A percentile compares a stretch with the other conserved stretches of the same genome.
Conservation (phyloP, 1,140 invertebrate species). For the Geopemphigus sp. region DNA sequence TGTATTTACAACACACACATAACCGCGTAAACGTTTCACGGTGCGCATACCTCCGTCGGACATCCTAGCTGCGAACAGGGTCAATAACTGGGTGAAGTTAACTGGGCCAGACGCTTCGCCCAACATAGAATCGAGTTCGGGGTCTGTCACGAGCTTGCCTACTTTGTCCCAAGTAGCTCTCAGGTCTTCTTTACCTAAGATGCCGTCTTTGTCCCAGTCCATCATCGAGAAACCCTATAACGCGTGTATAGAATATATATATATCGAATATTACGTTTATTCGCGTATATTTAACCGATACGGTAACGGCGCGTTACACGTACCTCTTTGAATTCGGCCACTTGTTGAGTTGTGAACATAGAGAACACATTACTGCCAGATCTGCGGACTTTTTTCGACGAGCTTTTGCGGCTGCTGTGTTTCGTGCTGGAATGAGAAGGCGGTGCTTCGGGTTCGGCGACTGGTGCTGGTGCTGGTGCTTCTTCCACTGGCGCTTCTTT, state of each 20-base stretch:
- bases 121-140: conserved; percentile 89
- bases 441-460: conserved; percentile 60
- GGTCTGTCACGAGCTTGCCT: conserved; percentile 84
- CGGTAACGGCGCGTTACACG: no score
- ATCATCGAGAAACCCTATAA: conserved; percentile 92
- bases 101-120: conserved; percentile 86
- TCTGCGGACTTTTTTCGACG: conserved; percentile 68
- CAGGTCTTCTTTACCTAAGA: conserved; percentile 94
- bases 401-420: conserved; percentile 60
- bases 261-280: conserved; percentile 53
- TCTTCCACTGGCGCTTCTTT: conserved; percentile 62
- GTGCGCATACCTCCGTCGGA: conserved; percentile 59
- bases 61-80: conserved; percentile 87
- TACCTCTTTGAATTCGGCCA: conserved; percentile 94
- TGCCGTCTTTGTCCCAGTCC: conserved; percentile 97
- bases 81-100: conserved; percentile 92
- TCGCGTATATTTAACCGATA: neutral
- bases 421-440: conserved; percentile 61
- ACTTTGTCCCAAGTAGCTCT: conserved; percentile 93
- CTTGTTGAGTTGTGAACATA: conserved; percentile 91
- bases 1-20: no score
- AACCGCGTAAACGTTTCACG: neutral
- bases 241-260: neutral
- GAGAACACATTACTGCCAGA: conserved; percentile 92
- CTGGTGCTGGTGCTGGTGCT: conserved; percentile 57